Evolutionary conservation across 2,113 vertebrate species (phyloP), one percentile per base, ranked within the genome.

Genomic region (Xenus cinereus): DNA sequence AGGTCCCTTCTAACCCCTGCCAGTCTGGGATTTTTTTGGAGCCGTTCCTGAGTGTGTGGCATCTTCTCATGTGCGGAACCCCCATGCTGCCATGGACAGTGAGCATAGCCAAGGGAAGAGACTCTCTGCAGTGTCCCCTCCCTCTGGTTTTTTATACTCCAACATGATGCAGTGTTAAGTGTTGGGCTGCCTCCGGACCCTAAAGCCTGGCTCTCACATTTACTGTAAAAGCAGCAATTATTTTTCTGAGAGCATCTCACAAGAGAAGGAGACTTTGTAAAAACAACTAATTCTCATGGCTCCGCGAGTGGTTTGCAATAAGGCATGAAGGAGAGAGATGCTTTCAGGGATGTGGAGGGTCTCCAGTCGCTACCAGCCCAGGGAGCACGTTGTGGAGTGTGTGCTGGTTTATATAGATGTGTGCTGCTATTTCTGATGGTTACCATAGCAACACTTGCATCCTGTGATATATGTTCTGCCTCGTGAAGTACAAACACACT

Each of bases 341-440:
- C 35, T 68, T 19, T 12, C 35, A 14, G 69, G 6, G 7, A 30
- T 12, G 66, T 60, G 43, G 68, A 82, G 89, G 73, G 74, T 78
- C 77, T 90, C 69, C 66, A 28, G 77, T 15, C 0, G 1, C 43
- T 79, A 3, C 53, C 78, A 75, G 88, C 84, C 35, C 71, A 72
- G 57, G 46, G 56, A 75, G 54, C 3, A 4, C 26, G 6, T 73
- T 43, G 56, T 43, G 76, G 54, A 64, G 54, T 3, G 23, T 26
- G 76, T 66, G 87, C 89, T 72, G 62, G 39, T 85, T 33, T 35
- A 4, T 79, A 53, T 22, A 17, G 33, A 3, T 2, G 43, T 2
- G 53, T 24, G 59, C 12, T 83, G 89, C 82, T 93, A 50, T 92
- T 87, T 74, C 92, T 67, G 87, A 93, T 59, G 84, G 89, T 91